Base-by-base conservation (phyloP, 2,888 invertebrate genomes). In the Pollenia amentaria region DNA sequence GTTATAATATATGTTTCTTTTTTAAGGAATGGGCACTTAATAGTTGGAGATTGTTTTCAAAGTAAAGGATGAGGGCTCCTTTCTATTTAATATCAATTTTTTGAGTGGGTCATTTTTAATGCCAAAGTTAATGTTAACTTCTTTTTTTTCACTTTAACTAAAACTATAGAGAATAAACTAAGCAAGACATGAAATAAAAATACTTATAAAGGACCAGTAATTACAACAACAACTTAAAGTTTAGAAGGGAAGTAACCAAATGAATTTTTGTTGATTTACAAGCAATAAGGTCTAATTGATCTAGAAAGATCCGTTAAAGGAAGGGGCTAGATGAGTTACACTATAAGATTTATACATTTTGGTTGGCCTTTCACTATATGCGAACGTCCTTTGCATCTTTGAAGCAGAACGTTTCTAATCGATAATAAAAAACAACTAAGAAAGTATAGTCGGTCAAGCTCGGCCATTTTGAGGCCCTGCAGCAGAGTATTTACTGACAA, bases 51-150 rank as follows among this genome's bases (percentile, higher is more conserved):
- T 21, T 64, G 38, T 67, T 65, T 57, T 38, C 8, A 6, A 60
- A 53, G 51, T 46, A 76, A 69, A 84, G 60, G 65, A 67, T 75
- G 57, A 44, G 60, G 60, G 21, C n/a, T 60, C 40, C 55, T 72
- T 42, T 65, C 73, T 79, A n/a, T n/a, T n/a, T n/a, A 84, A 79
- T 84, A 75, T 69, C 53, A 73, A 67, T 72, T 53, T 67, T 67
- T 84, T 46, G 4, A 55, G 51, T 29, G 18, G 60, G 76, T 62
- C 44, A 76, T 77, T 70, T 46, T 16, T 48, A 73, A 40, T 67
- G 44, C 44, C 57, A 60, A 73, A 84, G 67, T 73, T 73, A 78
- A 84, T 38, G 65, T 73, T 79, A 67, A 69, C n/a, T 73, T 79
- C 12, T n/a, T 81, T 48, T 48, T 46, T 38, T 51, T 18, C 29